Base-by-base conservation (phyloP, 1,140 invertebrate genomes). In the Diuraphis noxia region DNA sequence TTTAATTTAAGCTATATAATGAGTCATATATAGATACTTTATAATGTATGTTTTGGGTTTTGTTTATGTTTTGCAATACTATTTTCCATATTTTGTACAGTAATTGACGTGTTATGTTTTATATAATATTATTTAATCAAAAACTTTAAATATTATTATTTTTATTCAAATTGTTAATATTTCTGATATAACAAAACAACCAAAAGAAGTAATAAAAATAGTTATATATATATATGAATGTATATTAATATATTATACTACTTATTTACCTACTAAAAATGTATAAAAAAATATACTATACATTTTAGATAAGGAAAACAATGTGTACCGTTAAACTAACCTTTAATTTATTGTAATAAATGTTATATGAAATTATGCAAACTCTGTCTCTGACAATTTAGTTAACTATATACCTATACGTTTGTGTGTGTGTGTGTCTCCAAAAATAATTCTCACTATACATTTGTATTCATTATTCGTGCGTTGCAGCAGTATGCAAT, bases 291-390 rank as follows among this genome's bases (percentile, higher is more conserved):
- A 88, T 46, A 46, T 89, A 34, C 25, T 88, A 88, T 88, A 89
- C 40, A 72, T 77, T 89, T 89, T 72, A 89, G 88, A 87, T 87
- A 56, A 87, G 63, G 88, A 77, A 88, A 79, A 89, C 63, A 89
- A 34, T 91, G 77, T 91, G 89, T 91, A 91, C 89, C 89, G 89
- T 81, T 91, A 91, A 91, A 91, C n/a, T 91, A 91, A 91, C 89
- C 72, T 49, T 82, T 82, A 91, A 82, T 91, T 91, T 91, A 91
- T 91, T 91, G 63, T 49, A 91, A 91, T 91, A 91, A 91, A 91
- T 91, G 89, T 91, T 91, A 82, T 91, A 82, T 49, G 43, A 77
- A 91, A 91, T 86, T 86, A 86, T 86, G 46, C 34, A 25, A 49
- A 52, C 85, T 36, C 43, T 52, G 46, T 86, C 34, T 86, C 43